phyloP scores from a whole-genome alignment of 2,888 invertebrate genomes.

The Flexamia atlantica region DNA sequence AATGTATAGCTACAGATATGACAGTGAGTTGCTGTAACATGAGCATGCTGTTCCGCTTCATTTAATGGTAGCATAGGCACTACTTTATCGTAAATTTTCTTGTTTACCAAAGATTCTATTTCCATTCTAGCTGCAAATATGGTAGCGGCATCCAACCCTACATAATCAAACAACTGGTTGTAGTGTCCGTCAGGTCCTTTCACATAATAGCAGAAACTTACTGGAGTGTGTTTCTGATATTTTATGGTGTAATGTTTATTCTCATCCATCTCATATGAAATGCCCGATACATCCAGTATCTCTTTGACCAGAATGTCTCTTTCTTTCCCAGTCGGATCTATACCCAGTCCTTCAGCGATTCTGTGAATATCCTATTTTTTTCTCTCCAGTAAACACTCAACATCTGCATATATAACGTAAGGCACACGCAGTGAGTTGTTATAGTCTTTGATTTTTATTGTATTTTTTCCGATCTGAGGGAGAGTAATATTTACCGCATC shows the following conservation, averaged over 20 bases:
- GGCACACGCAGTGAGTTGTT: not conserved
- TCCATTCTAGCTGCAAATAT: not conserved
- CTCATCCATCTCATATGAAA: no score
- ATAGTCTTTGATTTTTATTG: conserved; percentile 1
- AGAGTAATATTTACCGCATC: not conserved
- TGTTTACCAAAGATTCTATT: not conserved
- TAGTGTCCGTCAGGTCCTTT: not conserved
- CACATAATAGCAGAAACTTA: conserved; percentile 13
- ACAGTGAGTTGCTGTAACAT: not conserved
- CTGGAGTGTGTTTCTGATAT: no score
- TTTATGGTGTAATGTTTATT: no score
- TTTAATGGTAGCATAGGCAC: not conserved
- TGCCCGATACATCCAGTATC: no score
- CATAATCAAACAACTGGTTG: no score
- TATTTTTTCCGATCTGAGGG: not conserved
- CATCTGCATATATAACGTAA: not conserved
- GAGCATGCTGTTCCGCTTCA: not conserved
- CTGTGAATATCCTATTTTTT: not conserved
- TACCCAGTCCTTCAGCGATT: not conserved
- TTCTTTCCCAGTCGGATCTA: no score
- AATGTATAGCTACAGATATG: conserved; percentile 18
- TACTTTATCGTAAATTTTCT: not conserved
- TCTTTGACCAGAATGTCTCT: no score
- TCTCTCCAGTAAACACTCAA: no score
- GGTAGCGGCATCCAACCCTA: no score